Evolutionary conservation across 2,888 invertebrate genomes (phyloP).

Genomic region (Eurytoma californica): DNA sequence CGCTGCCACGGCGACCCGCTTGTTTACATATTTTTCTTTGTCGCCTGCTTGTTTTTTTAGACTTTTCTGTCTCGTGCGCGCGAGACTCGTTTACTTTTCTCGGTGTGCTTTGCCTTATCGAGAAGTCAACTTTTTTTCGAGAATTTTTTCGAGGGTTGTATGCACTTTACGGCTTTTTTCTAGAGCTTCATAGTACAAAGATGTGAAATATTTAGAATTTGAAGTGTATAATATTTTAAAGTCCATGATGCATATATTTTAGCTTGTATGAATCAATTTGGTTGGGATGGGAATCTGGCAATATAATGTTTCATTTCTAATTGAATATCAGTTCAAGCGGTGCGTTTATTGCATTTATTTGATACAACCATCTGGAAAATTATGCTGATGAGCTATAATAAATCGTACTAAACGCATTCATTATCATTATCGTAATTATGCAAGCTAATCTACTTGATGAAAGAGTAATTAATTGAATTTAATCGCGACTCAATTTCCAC

Average conservation of each 20-base stretch:
- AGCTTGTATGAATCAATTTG: too few relatives aligned
- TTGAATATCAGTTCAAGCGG: not conserved
- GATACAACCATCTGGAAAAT: not conserved
- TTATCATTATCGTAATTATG: not conserved
- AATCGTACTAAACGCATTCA: not conserved
- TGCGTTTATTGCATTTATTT: not conserved
- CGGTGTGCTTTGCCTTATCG: not conserved
- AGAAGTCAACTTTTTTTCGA: not conserved
- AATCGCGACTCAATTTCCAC: not conserved
- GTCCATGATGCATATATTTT: too few relatives aligned
- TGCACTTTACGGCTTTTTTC: too few relatives aligned
- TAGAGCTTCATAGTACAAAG: not conserved
- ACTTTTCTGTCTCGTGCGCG: not conserved
- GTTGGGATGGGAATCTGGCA: not conserved
- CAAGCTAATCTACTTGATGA: not conserved
- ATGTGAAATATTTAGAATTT: too few relatives aligned
- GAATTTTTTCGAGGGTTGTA: too few relatives aligned
- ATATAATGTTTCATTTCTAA: not conserved
- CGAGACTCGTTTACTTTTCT: slow-evolving; percentile 1
- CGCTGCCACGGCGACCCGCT: slow-evolving; percentile 31
- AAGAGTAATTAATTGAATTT: not conserved
- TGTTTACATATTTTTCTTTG: slow-evolving; percentile 62
- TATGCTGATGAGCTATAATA: not conserved
- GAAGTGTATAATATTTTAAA: too few relatives aligned
- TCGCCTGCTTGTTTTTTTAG: not conserved